phyloP scores from a whole-genome alignment of 2,888 invertebrate species.

The Lucinisca nassula region DNA sequence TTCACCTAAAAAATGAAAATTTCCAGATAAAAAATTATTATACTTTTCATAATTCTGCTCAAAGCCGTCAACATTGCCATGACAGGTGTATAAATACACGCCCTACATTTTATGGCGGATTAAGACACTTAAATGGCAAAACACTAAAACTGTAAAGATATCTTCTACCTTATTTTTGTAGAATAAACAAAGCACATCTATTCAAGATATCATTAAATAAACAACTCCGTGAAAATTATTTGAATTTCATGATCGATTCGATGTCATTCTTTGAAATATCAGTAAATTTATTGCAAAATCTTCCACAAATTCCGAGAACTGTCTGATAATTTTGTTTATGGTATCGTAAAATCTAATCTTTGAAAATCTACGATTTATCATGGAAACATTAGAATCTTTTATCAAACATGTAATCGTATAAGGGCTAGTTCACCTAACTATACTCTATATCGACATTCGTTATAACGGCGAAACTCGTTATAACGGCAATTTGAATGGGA shows the following conservation, averaged over 20 bases:
- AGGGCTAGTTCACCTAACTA: too few relatives aligned
- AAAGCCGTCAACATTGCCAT: constrained; percentile 21
- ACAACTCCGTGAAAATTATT: not conserved
- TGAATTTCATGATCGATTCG: not conserved
- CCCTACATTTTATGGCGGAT: constrained; percentile 34
- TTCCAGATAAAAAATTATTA: too few relatives aligned
- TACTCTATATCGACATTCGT: too few relatives aligned
- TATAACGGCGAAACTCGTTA: too few relatives aligned
- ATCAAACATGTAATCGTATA: too few relatives aligned
- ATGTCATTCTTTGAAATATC: not conserved
- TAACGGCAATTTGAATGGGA: too few relatives aligned
- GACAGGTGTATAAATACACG: constrained; percentile 52
- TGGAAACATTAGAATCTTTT: too few relatives aligned
- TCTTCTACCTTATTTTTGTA: not conserved
- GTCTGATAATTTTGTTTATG: constrained; percentile 9
- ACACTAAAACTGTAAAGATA: not conserved
- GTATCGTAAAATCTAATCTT: not conserved
- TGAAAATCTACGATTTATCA: too few relatives aligned
- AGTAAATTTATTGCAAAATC: not conserved
- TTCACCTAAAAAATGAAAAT: too few relatives aligned
- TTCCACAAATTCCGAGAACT: not conserved
- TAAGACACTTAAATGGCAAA: constrained; percentile 14
- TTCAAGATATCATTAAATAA: constrained; percentile 12
- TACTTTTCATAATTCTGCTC: too few relatives aligned
- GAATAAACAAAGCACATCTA: not conserved